Evolutionary conservation across 2,888 invertebrate genomes (phyloP).

Genomic region (Aleiodes alternator): DNA sequence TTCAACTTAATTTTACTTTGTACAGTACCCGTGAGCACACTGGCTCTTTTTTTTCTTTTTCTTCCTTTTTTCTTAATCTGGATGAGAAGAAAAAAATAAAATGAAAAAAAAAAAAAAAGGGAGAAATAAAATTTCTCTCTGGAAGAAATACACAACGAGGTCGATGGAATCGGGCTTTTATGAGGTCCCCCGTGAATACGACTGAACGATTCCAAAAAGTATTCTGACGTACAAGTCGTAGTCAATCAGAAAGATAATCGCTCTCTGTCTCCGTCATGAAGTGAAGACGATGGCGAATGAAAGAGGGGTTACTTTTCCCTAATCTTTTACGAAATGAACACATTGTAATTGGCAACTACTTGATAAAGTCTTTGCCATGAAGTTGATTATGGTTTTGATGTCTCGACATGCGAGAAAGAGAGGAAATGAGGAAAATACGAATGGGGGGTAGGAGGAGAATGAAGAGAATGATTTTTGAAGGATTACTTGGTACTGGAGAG

Average conservation of each 20-base stretch:
- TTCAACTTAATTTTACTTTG: slow-evolving; percentile 50
- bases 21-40: slow-evolving; percentile 40
- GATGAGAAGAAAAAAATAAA: slow-evolving; percentile 38
- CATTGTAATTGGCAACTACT: slow-evolving; percentile 39
- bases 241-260: slow-evolving; percentile 62
- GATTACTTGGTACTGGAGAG: no score
- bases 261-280: slow-evolving; percentile 46
- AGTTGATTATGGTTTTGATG: slow-evolving; percentile 22
- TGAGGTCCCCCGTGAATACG: slow-evolving; percentile 53
- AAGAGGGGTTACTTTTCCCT: slow-evolving; percentile 42
- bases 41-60: slow-evolving; percentile 31
- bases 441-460: no score
- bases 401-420: no score
- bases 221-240: slow-evolving; percentile 53
- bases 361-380: slow-evolving; percentile 6
- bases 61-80: slow-evolving; percentile 25
- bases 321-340: slow-evolving; percentile 38
- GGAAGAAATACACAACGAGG: slow-evolving; percentile 10
- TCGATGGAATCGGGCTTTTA: slow-evolving; percentile 51
- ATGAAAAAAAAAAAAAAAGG: slow-evolving; percentile 38
- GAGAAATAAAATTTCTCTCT: slow-evolving; percentile 19
- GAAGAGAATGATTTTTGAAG: no score
- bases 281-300: slow-evolving; percentile 51
- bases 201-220: slow-evolving; percentile 26
- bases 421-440: no score